A percentile compares a stretch with the other conserved stretches of the same genome.
These are phyloP conservation scores for Vulpes ferrilata DNA, from an alignment of 2,113 vertebrate genomes.

Conservation along the genomic window DNA sequence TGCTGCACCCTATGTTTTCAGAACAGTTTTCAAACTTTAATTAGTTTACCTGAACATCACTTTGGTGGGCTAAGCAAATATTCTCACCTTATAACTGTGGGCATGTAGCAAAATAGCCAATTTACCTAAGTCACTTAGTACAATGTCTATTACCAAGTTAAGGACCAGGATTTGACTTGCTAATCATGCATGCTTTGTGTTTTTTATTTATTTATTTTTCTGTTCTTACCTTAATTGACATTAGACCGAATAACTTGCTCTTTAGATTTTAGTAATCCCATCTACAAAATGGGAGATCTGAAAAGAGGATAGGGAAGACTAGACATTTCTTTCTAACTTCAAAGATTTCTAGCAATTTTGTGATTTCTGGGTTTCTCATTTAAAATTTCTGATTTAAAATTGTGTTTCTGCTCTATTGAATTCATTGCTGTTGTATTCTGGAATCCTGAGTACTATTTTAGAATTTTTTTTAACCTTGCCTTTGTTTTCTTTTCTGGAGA, in stretches of 20 bases:
- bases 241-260: not conserved
- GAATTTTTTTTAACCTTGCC: not conserved
- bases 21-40: conserved; percentile 40
- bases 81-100: not conserved
- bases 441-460: not conserved
- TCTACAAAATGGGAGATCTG: not conserved
- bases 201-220: not conserved
- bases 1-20: not conserved
- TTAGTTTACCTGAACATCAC: not conserved
- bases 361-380: not conserved
- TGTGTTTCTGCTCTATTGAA: not conserved
- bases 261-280: not conserved
- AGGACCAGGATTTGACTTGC: not conserved
- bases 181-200: not conserved
- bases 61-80: not conserved
- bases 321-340: not conserved
- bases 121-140: not conserved
- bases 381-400: not conserved
- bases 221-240: not conserved
- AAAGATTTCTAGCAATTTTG: not conserved
- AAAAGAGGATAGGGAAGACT: not conserved
- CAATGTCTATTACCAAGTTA: not conserved
- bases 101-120: not conserved
- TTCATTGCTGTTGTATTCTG: too few species aligned
- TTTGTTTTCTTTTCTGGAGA: not conserved